Evolutionary conservation across 2,888 invertebrate genomes (phyloP).

Genomic region (Acrobasis suavella): DNA sequence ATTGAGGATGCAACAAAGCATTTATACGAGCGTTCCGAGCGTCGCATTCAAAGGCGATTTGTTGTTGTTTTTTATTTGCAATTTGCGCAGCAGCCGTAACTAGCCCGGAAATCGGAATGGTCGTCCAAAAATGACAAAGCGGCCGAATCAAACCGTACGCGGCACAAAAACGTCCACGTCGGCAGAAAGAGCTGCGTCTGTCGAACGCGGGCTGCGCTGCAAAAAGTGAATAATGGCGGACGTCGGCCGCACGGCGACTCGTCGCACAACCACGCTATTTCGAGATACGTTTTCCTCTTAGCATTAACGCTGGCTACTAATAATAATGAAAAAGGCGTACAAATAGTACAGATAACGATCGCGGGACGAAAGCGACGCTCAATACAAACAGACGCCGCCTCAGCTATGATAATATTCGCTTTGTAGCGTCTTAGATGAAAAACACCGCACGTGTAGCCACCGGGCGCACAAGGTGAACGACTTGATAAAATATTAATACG

Average conservation of each 20-base stretch:
- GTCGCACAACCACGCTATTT: conserved; percentile 70
- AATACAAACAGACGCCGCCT: conserved; percentile 36
- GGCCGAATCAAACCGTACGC: conserved; percentile 53
- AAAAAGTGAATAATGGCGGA: conserved; percentile 72
- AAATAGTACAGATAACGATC: conserved; percentile 51
- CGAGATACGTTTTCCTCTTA: conserved; percentile 72
- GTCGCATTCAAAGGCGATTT: conserved; percentile 38
- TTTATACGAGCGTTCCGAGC: conserved; percentile 29
- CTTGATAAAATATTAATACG: conserved; percentile 50
- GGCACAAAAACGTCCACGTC: conserved; percentile 61
- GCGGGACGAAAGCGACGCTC: conserved; percentile 44
- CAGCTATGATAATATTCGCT: conserved; percentile 17
- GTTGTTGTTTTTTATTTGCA: conserved; percentile 42
- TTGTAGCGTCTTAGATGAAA: conserved; percentile 31
- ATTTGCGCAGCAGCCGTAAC: conserved; percentile 43
- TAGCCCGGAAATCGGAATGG: conserved; percentile 58
- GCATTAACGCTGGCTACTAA: conserved; percentile 56
- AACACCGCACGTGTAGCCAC: conserved; percentile 49
- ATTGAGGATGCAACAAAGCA: conserved; percentile 23
- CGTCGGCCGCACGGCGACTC: conserved; percentile 41
- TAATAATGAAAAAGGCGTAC: conserved; percentile 52
- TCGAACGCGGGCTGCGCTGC: conserved; percentile 49
- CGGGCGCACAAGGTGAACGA: conserved; percentile 59
- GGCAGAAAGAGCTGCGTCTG: conserved; percentile 51
- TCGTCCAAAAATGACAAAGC: conserved; percentile 65